Percentiles rank a stretch among this genome's conserved stretches.
phyloP scores from a whole-genome alignment of 2,797 vertebrate species.

The Myotis daubentonii region DNA sequence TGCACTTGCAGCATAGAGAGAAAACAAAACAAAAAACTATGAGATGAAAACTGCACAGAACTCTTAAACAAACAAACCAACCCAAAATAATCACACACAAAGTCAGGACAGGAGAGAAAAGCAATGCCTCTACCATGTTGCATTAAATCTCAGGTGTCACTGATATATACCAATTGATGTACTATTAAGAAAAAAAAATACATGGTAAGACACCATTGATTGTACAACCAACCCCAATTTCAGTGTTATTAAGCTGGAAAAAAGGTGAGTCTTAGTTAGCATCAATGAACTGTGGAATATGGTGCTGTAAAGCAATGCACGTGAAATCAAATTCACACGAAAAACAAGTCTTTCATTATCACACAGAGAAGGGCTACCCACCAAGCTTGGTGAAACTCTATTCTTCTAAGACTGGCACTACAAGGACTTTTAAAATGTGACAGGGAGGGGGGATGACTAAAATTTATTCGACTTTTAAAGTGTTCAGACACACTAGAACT shows the following conservation, averaged over 20 bases:
- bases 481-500: background rate
- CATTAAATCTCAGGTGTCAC: background rate
- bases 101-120: background rate
- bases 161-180: background rate
- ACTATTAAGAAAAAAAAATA: background rate
- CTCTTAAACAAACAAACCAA: background rate
- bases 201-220: background rate
- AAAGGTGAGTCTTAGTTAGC: background rate
- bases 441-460: background rate
- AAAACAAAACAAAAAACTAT: slow-evolving; percentile 84
- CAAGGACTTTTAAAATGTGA: background rate
- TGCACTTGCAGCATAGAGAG: slow-evolving; percentile 90
- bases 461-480: background rate
- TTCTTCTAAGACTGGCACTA: background rate
- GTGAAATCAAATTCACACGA: background rate
- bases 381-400: background rate
- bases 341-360: background rate
- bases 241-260: background rate
- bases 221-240: background rate
- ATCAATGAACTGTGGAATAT: background rate
- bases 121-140: background rate
- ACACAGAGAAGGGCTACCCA: background rate
- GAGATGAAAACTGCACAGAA: slow-evolving; percentile 78
- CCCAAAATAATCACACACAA: background rate
- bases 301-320: background rate